Evolutionary conservation across 1,140 invertebrate genomes (phyloP), one percentile per base, ranked within the genome.

Genomic region (Bacillus rossius): DNA sequence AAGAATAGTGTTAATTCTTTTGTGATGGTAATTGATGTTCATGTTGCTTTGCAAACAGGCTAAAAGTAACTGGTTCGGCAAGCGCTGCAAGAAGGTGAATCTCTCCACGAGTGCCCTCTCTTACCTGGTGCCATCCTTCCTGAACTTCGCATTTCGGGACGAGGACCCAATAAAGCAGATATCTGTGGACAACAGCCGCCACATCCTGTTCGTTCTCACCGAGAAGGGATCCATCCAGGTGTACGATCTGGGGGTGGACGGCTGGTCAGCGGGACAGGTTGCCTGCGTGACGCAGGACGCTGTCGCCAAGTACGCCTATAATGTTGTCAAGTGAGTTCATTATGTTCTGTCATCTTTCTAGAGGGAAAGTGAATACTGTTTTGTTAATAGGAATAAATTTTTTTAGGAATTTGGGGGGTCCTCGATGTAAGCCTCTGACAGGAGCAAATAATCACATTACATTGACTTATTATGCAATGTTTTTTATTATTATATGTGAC

Each of bases 81-180:
- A 94, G 77, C 88, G 94, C 61, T 98, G 94, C 73, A 87, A 89
- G 69, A 98, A 96, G 79, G 83, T 97, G 2, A 98, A 98, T 77
- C 91, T 96, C 71, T 96, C 96, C 0, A 91, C 87, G 48, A 89
- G 90, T 58, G 77, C 87, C 2, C 74, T 97, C 8, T 92, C 94
- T 19, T 94, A 89, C 69, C 76, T 98, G 26, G 82, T 98, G 2
- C 94, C 94, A 10, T 90, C 91, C n/a, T 97, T 98, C 77, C 75
- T 91, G 1, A 88, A 89, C 71, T 84, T 89, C 55, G 85, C 87
- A 23, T 82, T 93, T 42, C 83, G 85, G 69, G 90, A 94, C 73
- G 86, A 92, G 63, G 95, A 98, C 79, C 81, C 92, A 0, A 86
- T 99, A 61, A 77, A 85, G 43, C 92, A 96, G 76, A 94, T 57